Evolutionary conservation across 2,888 invertebrate genomes (phyloP).

Genomic region (Seira musarum): DNA sequence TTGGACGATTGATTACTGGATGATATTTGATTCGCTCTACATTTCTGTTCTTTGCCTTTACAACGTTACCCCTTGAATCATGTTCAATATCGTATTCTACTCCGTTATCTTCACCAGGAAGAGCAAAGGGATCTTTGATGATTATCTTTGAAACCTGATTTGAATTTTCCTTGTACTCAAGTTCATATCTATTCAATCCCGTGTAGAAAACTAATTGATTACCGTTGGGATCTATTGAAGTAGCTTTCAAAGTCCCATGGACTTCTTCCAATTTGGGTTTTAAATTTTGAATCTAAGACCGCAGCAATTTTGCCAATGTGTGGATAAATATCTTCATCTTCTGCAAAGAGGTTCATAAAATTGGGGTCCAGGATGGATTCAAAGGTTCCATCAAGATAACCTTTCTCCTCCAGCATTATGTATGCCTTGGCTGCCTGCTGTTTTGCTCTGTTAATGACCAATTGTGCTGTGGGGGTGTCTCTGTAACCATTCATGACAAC

Average conservation of each 20-base stretch:
- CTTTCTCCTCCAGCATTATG: constrained; percentile 1
- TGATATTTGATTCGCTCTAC: constrained; percentile 64
- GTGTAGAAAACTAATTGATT: constrained; percentile 54
- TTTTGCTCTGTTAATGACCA: background rate
- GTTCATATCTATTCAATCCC: constrained; percentile 45
- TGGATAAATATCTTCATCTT: background rate
- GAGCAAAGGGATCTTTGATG: background rate
- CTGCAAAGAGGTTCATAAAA: background rate
- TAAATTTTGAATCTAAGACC: constrained; percentile 1
- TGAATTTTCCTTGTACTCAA: constrained; percentile 43
- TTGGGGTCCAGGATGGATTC: background rate
- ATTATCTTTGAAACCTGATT: constrained; percentile 42
- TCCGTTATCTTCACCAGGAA: constrained; percentile 2
- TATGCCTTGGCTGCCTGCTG: background rate
- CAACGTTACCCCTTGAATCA: constrained; percentile 63
- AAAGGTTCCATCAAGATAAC: background rate
- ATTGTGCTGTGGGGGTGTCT: background rate
- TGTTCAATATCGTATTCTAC: constrained; percentile 44
- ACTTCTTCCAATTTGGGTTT: constrained; percentile 18
- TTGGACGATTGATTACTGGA: constrained; percentile 44
- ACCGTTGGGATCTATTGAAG: constrained; percentile 60
- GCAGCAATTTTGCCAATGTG: background rate
- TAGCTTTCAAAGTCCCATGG: constrained; percentile 51
- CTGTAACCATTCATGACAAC: constrained; percentile 2
- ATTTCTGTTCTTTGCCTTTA: constrained; percentile 59